Conservation (phyloP, 2,888 invertebrate genomes). For the Phaedon cochleariae region DNA sequence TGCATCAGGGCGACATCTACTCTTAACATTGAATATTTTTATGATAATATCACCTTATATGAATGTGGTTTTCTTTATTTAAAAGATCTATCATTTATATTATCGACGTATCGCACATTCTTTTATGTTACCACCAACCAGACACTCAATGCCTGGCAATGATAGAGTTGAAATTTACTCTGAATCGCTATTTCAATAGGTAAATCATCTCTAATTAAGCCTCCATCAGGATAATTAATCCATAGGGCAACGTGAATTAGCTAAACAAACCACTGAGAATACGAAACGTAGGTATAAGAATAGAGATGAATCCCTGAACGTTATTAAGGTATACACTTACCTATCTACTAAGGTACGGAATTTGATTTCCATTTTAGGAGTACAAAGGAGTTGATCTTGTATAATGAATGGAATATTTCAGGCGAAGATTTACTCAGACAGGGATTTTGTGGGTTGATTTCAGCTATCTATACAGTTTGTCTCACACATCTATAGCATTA, state of each 20-base stretch:
- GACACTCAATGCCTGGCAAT: too few relatives aligned
- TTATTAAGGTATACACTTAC: too few relatives aligned
- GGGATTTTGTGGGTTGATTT: neutral
- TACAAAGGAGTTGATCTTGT: neutral
- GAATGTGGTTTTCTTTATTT: too few relatives aligned
- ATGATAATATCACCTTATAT: too few relatives aligned
- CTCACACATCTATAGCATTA: too few relatives aligned
- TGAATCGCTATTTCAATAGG: neutral
- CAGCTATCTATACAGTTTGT: too few relatives aligned
- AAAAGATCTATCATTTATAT: too few relatives aligned
- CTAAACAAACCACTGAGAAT: neutral
- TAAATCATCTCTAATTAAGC: slow-evolving; percentile 7
- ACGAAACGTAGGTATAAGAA: neutral
- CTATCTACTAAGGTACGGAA: neutral
- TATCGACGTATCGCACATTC: too few relatives aligned
- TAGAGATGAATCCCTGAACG: neutral
- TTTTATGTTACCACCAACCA: too few relatives aligned
- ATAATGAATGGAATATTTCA: neutral
- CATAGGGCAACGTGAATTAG: neutral
- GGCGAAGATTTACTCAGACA: neutral
- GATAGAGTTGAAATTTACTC: too few relatives aligned
- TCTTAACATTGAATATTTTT: too few relatives aligned
- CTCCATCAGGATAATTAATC: slow-evolving; percentile 10
- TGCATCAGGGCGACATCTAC: too few relatives aligned
- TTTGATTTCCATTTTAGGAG: neutral